These are phyloP conservation scores for Spisula solida DNA, from an alignment of 2,888 invertebrate genomes.

Conservation along the genomic window DNA sequence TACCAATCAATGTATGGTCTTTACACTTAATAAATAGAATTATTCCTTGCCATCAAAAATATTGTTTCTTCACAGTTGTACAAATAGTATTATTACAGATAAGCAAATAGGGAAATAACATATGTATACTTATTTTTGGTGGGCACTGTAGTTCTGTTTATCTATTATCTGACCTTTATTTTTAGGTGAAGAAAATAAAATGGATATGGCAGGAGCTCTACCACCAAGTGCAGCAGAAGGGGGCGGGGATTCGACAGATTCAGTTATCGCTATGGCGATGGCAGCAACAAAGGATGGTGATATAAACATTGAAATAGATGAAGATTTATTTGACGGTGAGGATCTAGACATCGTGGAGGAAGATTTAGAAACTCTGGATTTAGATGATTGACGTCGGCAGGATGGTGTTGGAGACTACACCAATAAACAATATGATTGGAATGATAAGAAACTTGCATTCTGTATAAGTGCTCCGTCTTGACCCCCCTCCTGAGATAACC, in stretches of 20 bases:
- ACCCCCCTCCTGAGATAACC: neutral
- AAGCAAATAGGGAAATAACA: no score
- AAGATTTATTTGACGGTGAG: slow-evolving; percentile 87
- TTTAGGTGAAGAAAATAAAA: slow-evolving; percentile 80
- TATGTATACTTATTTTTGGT: no score
- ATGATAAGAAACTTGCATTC: neutral
- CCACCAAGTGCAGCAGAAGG: slow-evolving; percentile 60
- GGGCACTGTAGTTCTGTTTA: no score
- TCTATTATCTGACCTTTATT: neutral
- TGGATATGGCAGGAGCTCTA: slow-evolving; percentile 83
- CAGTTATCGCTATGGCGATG: slow-evolving; percentile 81
- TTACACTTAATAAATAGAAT: no score
- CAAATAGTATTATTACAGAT: no score
- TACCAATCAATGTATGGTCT: no score
- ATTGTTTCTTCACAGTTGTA: no score
- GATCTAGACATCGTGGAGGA: slow-evolving; percentile 87
- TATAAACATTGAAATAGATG: slow-evolving; percentile 85
- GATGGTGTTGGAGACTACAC: slow-evolving; percentile 27
- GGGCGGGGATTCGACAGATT: slow-evolving; percentile 73
- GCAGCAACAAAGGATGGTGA: slow-evolving; percentile 81
- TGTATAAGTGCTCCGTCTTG: slow-evolving; percentile 16
- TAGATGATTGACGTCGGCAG: slow-evolving; percentile 76
- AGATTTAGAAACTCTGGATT: slow-evolving; percentile 85
- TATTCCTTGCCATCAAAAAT: no score
- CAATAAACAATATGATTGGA: neutral